These are phyloP conservation scores for Mus minutoides DNA, from an alignment of 2,797 vertebrate species.

Conservation along the genomic window DNA sequence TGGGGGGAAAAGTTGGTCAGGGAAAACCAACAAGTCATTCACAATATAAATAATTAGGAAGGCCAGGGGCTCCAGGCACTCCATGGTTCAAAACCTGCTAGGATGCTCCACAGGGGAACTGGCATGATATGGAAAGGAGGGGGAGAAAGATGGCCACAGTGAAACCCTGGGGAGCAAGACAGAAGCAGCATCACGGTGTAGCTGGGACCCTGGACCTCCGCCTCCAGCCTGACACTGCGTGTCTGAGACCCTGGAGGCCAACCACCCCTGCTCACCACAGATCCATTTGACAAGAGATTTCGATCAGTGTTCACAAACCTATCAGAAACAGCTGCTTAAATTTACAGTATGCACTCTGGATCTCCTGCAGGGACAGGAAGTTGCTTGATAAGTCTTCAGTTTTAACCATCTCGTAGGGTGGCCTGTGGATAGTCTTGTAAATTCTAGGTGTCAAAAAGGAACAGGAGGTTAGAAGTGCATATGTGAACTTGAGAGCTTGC, in stretches of 20 bases:
- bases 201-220: background rate
- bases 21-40: background rate
- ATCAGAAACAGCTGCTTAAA: conserved; percentile 94
- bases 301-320: conserved; percentile 86
- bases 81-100: background rate
- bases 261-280: background rate
- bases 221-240: background rate
- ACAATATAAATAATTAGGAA: background rate
- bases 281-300: background rate
- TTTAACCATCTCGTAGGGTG: conserved; percentile 90
- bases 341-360: conserved; percentile 91
- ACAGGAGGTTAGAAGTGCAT: conserved; percentile 71
- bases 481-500: background rate
- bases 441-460: conserved; percentile 84
- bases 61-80: background rate
- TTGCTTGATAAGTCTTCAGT: conserved; percentile 91
- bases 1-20: background rate
- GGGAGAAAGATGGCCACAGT: background rate
- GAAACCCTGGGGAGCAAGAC: background rate
- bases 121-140: background rate
- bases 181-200: fast-evolving
- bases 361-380: conserved; percentile 91
- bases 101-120: background rate
- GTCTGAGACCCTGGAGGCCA: background rate
- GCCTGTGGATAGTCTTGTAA: conserved; percentile 88